Evolutionary conservation across 2,888 invertebrate species (phyloP).

Genomic region (Tiliacea citrago): DNA sequence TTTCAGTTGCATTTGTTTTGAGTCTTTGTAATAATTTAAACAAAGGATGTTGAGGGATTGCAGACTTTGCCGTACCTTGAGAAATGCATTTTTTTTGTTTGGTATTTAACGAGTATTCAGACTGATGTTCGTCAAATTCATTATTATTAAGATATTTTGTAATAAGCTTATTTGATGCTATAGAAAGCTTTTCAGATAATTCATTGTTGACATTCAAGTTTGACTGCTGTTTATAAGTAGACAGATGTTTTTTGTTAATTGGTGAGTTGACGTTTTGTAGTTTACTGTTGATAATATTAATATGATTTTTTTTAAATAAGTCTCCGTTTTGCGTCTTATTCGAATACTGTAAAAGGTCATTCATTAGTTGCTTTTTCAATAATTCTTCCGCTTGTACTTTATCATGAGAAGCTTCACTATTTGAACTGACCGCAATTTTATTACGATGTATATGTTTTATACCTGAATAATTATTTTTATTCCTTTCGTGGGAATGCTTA

Average conservation of each 20-base stretch:
- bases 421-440: background rate
- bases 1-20: background rate
- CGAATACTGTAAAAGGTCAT: background rate
- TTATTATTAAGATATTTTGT: background rate
- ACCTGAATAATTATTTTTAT: background rate
- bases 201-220: background rate
- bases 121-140: background rate
- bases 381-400: background rate
- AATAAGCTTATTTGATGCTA: background rate
- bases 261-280: background rate
- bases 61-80: background rate
- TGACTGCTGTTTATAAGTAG: background rate
- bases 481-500: background rate
- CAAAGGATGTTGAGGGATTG: background rate
- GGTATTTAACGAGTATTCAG: background rate
- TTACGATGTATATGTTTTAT: background rate
- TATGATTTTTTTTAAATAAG: background rate
- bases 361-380: background rate
- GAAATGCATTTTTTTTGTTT: background rate
- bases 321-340: background rate
- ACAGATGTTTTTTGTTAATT: background rate
- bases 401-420: background rate
- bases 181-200: background rate
- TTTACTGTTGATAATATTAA: background rate
- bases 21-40: slow-evolving; percentile 9